Evolutionary conservation across 2,797 vertebrate species (phyloP), one percentile per base, ranked within the genome.

Genomic region (Pampus argenteus): DNA sequence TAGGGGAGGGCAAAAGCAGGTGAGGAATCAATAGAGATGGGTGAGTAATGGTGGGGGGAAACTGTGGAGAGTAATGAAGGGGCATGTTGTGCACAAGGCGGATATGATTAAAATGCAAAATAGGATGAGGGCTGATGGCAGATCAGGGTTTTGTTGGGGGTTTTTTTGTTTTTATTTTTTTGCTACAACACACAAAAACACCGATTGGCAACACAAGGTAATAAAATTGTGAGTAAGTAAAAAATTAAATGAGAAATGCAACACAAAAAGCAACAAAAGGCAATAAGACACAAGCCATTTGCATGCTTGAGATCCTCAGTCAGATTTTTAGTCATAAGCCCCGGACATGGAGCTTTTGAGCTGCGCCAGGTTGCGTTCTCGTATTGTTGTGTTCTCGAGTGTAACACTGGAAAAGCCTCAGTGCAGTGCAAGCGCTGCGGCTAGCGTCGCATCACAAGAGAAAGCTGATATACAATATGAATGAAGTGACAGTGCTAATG

Each of bases 51-150:
- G n/a, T 29, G 26, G 67, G 67, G 70, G 76, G 84, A 84, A 78
- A 79, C 59, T 65, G 10, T 13, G 34, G 61, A 14, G 44, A 48
- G 26, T 34, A 58, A 79, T 76, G 34, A 66, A 50, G 34, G 42
- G 40, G 42, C 55, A 28, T 45, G n/a, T 10, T 45, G 47, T 59
- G 59, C 15, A 23, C 3, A 49, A n/a, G 29, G 45, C n/a, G 79
- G 62, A 77, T 82, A 50, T 56, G 38, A 69, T 71, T 48, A 55
- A 58, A 59, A 69, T 59, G 49, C 50, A 36, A 29, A 66, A 52
- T 3, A 26, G 20, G 54, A 55, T 59, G 47, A 50, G 9, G 9
- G 6, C 14, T 48, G 17, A 14, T 38, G 28, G 48, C 11, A 29
- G 22, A 42, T 55, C 10, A 18, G 34, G 18, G 26, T 52, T 49